phyloP scores from a whole-genome alignment of 2,888 invertebrate species.

The Seira sanloemensis region DNA sequence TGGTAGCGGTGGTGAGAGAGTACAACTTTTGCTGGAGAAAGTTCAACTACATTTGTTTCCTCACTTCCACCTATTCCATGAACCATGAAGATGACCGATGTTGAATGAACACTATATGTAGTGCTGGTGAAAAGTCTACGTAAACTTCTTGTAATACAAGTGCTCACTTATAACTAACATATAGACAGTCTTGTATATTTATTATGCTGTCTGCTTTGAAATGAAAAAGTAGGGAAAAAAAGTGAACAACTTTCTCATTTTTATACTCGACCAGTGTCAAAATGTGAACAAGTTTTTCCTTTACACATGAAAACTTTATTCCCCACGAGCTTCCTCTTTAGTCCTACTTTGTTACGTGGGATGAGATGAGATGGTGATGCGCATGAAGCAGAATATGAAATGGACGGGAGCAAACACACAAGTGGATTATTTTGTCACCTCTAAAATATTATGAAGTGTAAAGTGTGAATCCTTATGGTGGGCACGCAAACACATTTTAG shows the following conservation, averaged over 20 bases:
- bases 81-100: not conserved
- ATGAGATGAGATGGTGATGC: not conserved
- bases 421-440: not conserved
- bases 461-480: not conserved
- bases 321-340: not conserved
- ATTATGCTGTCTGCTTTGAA: too few relatives aligned
- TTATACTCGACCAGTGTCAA: not conserved
- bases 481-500: not conserved
- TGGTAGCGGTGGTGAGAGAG: not conserved
- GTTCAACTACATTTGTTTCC: not conserved
- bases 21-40: slow-evolving; percentile 13
- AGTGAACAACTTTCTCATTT: not conserved
- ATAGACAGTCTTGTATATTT: too few relatives aligned
- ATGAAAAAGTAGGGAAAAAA: not conserved
- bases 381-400: not conserved
- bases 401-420: not conserved
- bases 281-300: not conserved
- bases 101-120: too few relatives aligned
- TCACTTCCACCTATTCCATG: not conserved
- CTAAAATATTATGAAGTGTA: not conserved
- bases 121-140: not conserved
- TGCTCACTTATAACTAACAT: too few relatives aligned
- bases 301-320: not conserved
- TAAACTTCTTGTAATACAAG: not conserved
- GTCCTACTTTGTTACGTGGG: not conserved